Evolutionary conservation across 1,140 invertebrate genomes (phyloP).

Genomic region (Radopholus similis): DNA sequence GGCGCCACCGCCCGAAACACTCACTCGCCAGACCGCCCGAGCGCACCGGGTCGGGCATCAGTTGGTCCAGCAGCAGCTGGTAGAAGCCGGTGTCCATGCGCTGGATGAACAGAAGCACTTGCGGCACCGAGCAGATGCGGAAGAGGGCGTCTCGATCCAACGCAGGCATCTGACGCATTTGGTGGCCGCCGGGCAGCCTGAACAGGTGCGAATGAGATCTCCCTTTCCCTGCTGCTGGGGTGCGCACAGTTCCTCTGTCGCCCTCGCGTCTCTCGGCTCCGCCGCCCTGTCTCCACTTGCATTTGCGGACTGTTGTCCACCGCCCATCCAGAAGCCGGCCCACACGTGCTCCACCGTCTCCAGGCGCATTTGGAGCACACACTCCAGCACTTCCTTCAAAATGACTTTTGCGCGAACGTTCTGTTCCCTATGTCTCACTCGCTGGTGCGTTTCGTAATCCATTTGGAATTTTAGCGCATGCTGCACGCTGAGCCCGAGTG

Average conservation of each 20-base stretch:
- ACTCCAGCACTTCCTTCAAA: constrained; percentile 24
- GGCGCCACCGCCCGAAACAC: not conserved
- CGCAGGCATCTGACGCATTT: not conserved
- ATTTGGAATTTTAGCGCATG: constrained; percentile 25
- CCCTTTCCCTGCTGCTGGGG: not conserved
- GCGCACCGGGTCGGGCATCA: constrained; percentile 89
- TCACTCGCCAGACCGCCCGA: not conserved
- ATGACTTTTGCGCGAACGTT: too few relatives aligned
- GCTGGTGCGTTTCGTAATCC: not conserved
- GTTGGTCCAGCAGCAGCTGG: constrained; percentile 87
- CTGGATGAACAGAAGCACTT: constrained; percentile 71
- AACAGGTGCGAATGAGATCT: not conserved
- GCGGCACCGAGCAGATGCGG: constrained; percentile 65
- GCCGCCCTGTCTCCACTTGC: constrained; percentile 8
- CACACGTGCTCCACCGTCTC: constrained; percentile 28
- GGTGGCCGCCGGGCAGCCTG: not conserved
- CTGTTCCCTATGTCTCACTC: not conserved
- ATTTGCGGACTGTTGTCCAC: too few relatives aligned
- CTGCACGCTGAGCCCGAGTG: constrained; percentile 26
- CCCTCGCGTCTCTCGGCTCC: too few relatives aligned
- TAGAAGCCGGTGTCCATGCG: constrained; percentile 87
- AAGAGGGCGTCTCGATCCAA: constrained; percentile 65
- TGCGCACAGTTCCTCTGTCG: not conserved
- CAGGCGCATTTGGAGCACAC: constrained; percentile 29
- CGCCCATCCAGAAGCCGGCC: constrained; percentile 25